Percentiles rank a stretch among this genome's conserved stretches.
phyloP scores from a whole-genome alignment of 2,888 invertebrate genomes.

The Dicyrtoma fusca region DNA sequence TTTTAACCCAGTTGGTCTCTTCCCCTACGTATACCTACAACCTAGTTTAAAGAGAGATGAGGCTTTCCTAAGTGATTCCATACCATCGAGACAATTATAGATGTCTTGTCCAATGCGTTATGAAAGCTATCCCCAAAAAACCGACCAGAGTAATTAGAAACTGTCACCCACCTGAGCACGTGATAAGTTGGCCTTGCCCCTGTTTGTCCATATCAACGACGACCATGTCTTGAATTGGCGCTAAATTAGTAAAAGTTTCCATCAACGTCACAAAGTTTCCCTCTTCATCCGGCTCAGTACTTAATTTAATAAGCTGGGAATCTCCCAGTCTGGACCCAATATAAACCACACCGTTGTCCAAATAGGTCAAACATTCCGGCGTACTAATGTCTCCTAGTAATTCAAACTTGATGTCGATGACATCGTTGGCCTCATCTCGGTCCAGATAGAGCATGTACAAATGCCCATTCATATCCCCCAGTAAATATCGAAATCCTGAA shows the following conservation, averaged over 20 bases:
- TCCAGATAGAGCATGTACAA: constrained; percentile 95
- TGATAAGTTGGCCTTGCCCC: constrained; percentile 96
- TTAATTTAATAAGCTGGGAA: constrained; percentile 89
- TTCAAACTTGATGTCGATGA: constrained; percentile 92
- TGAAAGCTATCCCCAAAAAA: too few relatives aligned
- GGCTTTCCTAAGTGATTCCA: too few relatives aligned
- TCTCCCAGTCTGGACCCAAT: constrained; percentile 96
- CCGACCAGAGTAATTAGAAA: too few relatives aligned
- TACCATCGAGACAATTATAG: too few relatives aligned
- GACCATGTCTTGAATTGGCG: constrained; percentile 97
- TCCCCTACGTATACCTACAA: too few relatives aligned
- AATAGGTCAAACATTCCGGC: constrained; percentile 95
- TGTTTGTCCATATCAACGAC: constrained; percentile 95
- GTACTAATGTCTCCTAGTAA: constrained; percentile 87
- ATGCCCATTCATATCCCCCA: constrained; percentile 93
- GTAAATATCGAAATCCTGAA: constrained; percentile 83
- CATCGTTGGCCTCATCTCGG: constrained; percentile 76
- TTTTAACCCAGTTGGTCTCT: too few relatives aligned
- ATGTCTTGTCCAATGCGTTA: too few relatives aligned
- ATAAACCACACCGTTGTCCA: constrained; percentile 97
- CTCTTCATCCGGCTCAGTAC: constrained; percentile 78
- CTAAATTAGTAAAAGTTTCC: constrained; percentile 96
- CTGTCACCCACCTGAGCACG: constrained; percentile 94
- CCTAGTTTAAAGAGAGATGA: too few relatives aligned
- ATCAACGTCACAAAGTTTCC: constrained; percentile 90